A percentile compares a stretch with the other conserved stretches of the same genome.
Conservation (phyloP, 1,140 invertebrate species). For the Anastrepha ludens region DNA sequence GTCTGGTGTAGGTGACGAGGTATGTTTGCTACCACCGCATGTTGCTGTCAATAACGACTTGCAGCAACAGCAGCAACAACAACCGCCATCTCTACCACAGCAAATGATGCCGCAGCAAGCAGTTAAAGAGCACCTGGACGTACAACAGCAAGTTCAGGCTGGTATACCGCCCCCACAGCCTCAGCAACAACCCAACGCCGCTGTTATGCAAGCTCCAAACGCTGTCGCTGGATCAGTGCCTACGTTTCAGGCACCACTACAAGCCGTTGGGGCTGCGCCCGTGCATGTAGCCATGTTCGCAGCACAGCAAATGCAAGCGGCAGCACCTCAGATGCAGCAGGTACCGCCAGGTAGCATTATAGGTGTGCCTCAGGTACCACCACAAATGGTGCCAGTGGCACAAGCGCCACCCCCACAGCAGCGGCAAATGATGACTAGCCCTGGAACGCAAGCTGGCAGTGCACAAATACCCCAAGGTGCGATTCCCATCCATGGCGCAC, state of each 20-base stretch:
- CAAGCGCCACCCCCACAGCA: slow-evolving; percentile 52
- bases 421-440: slow-evolving; percentile 55
- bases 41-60: background rate
- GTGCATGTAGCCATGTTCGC: slow-evolving; percentile 71
- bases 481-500: slow-evolving; percentile 40
- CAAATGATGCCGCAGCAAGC: slow-evolving; percentile 56
- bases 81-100: slow-evolving; percentile 58
- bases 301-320: slow-evolving; percentile 75
- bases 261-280: slow-evolving; percentile 62
- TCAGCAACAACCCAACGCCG: slow-evolving; percentile 55
- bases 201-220: slow-evolving; percentile 56
- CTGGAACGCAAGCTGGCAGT: slow-evolving; percentile 56
- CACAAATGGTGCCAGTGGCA: slow-evolving; percentile 52
- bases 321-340: slow-evolving; percentile 62
- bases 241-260: slow-evolving; percentile 59
- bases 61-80: slow-evolving; percentile 58
- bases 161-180: slow-evolving; percentile 18
- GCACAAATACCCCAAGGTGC: slow-evolving; percentile 61
- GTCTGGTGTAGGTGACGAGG: slow-evolving; percentile 56
- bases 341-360: slow-evolving; percentile 57
- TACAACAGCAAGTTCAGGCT: slow-evolving; percentile 48
- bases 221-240: slow-evolving; percentile 53
- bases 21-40: slow-evolving; percentile 56
- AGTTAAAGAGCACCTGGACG: slow-evolving; percentile 49
- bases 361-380: slow-evolving; percentile 42